Evolutionary conservation across 2,888 invertebrate species (phyloP).

Genomic region (Epistrophe grossulariae): DNA sequence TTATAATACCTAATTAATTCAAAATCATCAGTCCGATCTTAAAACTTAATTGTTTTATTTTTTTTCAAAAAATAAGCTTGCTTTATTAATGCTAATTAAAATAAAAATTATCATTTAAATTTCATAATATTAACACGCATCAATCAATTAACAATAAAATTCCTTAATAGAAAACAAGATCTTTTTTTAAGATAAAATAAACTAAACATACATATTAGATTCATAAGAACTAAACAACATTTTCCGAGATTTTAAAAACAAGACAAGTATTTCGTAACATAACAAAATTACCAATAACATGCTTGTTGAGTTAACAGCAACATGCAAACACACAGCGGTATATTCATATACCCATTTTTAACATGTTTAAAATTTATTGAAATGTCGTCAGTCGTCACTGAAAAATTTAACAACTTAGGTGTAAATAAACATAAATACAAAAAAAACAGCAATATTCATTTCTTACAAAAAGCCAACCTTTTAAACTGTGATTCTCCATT

Average conservation of each 20-base stretch:
- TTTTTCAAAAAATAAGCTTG: neutral
- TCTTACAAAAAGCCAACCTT: conserved; percentile 17
- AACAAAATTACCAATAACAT: neutral
- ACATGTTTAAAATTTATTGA: neutral
- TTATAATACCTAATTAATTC: neutral
- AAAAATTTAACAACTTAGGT: conserved; percentile 4
- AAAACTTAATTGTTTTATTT: neutral
- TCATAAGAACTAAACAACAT: neutral
- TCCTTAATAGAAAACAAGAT: neutral
- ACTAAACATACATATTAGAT: neutral
- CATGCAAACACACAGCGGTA: neutral
- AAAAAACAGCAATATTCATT: neutral
- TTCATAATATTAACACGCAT: neutral
- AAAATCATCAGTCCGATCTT: conserved; percentile 1
- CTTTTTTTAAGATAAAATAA: neutral
- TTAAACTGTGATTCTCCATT: conserved; percentile 11
- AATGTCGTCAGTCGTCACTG: neutral
- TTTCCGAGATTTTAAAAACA: too few species aligned
- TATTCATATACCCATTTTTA: too few species aligned
- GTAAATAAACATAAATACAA: conserved; percentile 8
- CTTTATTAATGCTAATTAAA: neutral
- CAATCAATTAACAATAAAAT: neutral
- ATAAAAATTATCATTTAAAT: neutral
- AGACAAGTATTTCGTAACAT: neutral
- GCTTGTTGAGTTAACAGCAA: neutral